Base-by-base conservation (phyloP, 2,113 vertebrate genomes). In the Brevimyrus niger region DNA sequence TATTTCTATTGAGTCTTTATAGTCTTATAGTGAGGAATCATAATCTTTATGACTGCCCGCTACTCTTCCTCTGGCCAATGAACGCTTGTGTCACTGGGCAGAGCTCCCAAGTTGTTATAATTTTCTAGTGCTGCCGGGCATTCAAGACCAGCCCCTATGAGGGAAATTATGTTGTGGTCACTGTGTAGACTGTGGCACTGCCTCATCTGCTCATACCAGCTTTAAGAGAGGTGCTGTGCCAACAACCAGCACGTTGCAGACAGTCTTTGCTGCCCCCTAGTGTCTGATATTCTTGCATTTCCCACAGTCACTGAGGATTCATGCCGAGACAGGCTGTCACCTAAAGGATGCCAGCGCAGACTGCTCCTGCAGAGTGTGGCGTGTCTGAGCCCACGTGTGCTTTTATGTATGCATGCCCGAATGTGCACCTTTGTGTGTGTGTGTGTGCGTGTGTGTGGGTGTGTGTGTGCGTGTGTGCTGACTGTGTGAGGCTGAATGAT, bases 181-280 rank as follows among this genome's bases (percentile, higher is more conserved):
- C n/a, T 5, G 9, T 27, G n/a, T n/a, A 65, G 7, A 27, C 61
- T 65, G 61, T 65, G 61, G n/a, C 61, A 11, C 61, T 65, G 61
- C 61, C n/a, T 27, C 9, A 65, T 65, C n/a, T 3, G n/a, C 61
- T 27, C 10, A n/a, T 11, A 65, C n/a, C 61, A 65, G n/a, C n/a
- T n/a, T 3, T 65, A 65, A 65, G n/a, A 65, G 61, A 65, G 61
- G 61, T 27, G 61, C 69, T 46, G 3, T 23, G 73, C 27, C 48
- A 38, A n/a, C 23, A n/a, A 10, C 3, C 61, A 7, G 27, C 5
- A 3, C 11, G 21, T 44, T 11, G 61, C 13, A 58, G 69, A 11
- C 27, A 84, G 90, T 19, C 90, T 92, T 87, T 95, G 90, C 92
- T 93, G 91, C 93, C 93, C 94, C 92, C 94, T 94, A 86, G 93